A percentile compares a stretch with the other conserved stretches of the same genome.
Conservation (phyloP, 2,888 invertebrate genomes). For the Baccha elongata region DNA sequence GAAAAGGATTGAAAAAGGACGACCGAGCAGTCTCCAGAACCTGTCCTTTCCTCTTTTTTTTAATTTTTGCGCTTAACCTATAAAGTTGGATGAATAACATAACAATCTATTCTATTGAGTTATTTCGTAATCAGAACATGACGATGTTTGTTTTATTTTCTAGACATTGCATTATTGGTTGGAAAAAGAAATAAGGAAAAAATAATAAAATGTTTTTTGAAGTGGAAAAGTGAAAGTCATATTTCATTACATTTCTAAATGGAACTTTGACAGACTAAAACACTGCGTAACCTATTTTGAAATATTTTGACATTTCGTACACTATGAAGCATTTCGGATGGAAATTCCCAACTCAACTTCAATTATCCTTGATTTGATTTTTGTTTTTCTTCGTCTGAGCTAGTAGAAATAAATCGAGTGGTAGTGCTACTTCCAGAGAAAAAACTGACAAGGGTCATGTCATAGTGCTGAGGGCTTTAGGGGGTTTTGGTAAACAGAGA, state of each 20-base stretch:
- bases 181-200: conserved; percentile 34
- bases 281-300: conserved; percentile 43
- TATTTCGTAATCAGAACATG: conserved; percentile 72
- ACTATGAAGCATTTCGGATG: conserved; percentile 36
- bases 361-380: conserved; percentile 73
- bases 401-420: neutral
- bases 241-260: conserved; percentile 65
- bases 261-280: conserved; percentile 32
- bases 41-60: neutral
- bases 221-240: conserved; percentile 70
- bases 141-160: conserved; percentile 23
- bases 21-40: conserved; percentile 7
- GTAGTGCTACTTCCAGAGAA: neutral
- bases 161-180: too few species aligned
- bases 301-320: conserved; percentile 60
- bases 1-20: conserved; percentile 36
- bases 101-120: conserved; percentile 70
- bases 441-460: conserved; percentile 59
- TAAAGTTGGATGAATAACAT: conserved; percentile 57
- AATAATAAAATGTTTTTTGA: conserved; percentile 40
- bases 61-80: conserved; percentile 3
- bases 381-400: conserved; percentile 12
- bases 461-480: conserved; percentile 25
- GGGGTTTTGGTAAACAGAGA: conserved; percentile 27
- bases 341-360: conserved; percentile 71